Evolutionary conservation across 2,888 invertebrate species (phyloP), one percentile per base, ranked within the genome.

Genomic region (Antitype chi): DNA sequence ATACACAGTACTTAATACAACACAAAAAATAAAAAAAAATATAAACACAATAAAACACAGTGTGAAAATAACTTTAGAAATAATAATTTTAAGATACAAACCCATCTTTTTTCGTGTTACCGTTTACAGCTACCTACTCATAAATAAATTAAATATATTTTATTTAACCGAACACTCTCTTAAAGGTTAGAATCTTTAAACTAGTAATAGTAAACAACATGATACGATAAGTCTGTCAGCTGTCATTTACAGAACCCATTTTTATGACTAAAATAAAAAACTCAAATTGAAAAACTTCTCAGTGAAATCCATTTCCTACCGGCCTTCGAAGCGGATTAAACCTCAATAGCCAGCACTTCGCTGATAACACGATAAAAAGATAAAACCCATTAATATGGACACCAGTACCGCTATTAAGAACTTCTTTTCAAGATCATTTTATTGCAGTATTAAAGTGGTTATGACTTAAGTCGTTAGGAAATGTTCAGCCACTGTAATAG

Each of bases 401-500:
- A 69, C 53, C 25, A 74, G 71, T 23, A 52, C 20, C 7, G 28
- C 70, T 69, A 55, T 82, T 66, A 78, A 25, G 20, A 63, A 84
- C 63, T 74, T 84, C 70, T 63, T 80, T 77, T 77, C 62, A 70
- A 80, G 70, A 79, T 83, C 49, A 55, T 63, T 82, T 82, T 82
- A 82, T 75, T 72, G 52, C 75, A 52, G 52, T 15, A 82, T 73
- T 80, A 70, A 82, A 72, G 38, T 20, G 53, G 49, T 71, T 74
- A 82, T 53, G 57, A 55, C 72, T 84, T 59, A 7, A 74, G 68
- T 52, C 74, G 59, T 60, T 69, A 57, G 23, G 23, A 11, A 5
- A 28, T 76, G n/a, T 38, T 68, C 67, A 63, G 43, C 23, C 3
- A 47, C 11, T 68, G 38, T 73, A 66, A 66, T 47, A 53, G 64